Evolutionary conservation across 2,113 vertebrate genomes (phyloP).

Genomic region (Mobula birostris): DNA sequence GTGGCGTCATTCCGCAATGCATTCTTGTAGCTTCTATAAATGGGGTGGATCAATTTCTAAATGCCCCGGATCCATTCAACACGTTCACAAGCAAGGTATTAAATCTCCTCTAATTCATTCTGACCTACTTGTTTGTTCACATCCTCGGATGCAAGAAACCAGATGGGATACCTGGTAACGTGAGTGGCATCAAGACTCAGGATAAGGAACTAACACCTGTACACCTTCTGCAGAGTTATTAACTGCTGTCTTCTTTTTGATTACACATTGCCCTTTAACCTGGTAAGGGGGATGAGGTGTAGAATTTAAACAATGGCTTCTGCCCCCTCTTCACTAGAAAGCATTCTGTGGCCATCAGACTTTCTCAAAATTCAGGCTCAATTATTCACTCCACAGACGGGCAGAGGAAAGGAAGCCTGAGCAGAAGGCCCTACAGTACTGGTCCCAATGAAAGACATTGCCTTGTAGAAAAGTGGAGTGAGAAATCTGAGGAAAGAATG

Average conservation of each 20-base stretch:
- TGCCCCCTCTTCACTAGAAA: neutral
- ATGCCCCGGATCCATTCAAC: too few species aligned
- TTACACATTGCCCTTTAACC: neutral
- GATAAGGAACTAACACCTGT: neutral
- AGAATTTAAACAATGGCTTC: neutral
- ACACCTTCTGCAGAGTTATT: neutral
- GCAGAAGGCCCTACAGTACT: neutral
- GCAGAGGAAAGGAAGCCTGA: neutral
- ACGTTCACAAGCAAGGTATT: too few species aligned
- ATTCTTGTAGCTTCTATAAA: too few species aligned
- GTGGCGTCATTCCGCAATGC: too few species aligned
- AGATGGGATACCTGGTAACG: neutral
- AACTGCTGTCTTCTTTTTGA: neutral
- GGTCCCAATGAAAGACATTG: neutral
- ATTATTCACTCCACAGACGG: neutral
- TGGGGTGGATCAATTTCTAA: too few species aligned
- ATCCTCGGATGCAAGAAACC: neutral
- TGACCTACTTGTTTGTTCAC: neutral
- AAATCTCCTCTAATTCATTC: neutral
- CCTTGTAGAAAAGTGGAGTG: neutral
- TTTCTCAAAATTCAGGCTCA: neutral
- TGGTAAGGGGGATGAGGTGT: neutral
- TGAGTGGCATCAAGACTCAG: neutral
- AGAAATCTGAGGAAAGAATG: neutral
- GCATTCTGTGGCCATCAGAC: neutral